Conservation (phyloP, 2,113 vertebrate genomes). For the Rhea americana region DNA sequence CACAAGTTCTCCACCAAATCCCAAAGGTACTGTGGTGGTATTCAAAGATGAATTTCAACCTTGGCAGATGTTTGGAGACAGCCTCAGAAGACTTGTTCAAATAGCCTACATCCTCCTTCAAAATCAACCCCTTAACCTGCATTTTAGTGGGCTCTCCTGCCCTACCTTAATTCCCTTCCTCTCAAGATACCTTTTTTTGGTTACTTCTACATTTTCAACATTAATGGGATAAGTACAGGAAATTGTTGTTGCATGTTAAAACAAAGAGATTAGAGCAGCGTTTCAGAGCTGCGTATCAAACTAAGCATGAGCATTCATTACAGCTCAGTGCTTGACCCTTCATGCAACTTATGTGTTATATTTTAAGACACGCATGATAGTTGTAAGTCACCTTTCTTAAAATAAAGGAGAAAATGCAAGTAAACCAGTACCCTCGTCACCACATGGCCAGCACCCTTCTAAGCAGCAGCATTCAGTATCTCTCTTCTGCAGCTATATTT, state of each 20-base stretch:
- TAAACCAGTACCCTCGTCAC: not conserved
- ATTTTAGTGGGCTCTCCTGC: not conserved
- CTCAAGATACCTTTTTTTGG: not conserved
- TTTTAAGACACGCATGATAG: not conserved
- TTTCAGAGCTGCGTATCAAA: not conserved
- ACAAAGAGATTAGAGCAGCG: not conserved
- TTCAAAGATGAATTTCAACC: not conserved
- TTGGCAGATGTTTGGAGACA: not conserved
- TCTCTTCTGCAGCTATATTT: constrained; percentile 24
- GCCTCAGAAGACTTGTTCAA: not conserved
- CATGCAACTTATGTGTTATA: not conserved
- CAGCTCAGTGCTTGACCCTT: not conserved
- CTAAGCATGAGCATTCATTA: not conserved
- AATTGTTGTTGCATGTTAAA: not conserved
- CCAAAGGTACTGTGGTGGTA: not conserved
- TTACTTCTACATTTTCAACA: not conserved
- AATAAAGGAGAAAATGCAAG: not conserved
- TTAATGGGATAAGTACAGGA: not conserved
- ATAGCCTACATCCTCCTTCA: not conserved
- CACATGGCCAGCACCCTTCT: not conserved
- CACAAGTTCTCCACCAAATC: not conserved
- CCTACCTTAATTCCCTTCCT: not conserved
- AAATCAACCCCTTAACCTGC: not conserved
- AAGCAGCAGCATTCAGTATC: not conserved
- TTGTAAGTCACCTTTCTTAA: not conserved